Evolutionary conservation across 2,797 vertebrate genomes (phyloP), one percentile per base, ranked within the genome.

Genomic region (Danio jaintianensis): DNA sequence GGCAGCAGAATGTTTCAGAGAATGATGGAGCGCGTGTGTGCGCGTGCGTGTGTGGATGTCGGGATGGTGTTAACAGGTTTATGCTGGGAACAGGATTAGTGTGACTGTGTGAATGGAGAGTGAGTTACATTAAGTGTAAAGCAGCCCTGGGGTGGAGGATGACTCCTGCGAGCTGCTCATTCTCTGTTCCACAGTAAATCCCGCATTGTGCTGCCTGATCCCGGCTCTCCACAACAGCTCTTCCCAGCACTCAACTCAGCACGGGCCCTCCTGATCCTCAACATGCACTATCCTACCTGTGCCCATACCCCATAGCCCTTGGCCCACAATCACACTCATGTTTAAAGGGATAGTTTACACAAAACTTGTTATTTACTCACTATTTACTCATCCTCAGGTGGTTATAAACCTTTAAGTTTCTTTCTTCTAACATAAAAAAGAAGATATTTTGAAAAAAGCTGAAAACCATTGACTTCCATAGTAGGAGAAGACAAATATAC

Each of bases 31-130:
- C 36, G 12, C 64, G 48, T 42, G 29, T 36, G 76, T 48, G 43
- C 42, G 18, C 7, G 59, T 13, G 40, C 11, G 52, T 18, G n/a
- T 40, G 80, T 58, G 40, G 48, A 36, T 50, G 74, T 62, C 47
- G 68, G 10, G 20, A 45, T 74, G 62, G 78, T 81, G 82, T 85
- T 83, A 73, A 82, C 78, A 85, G 87, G 78, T 86, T 84, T 88
- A 84, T 50, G 53, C 73, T 73, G 66, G 71, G 66, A 85, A 82
- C 82, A 80, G 85, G 87, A 88, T 88, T 88, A 86, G 84, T 80
- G 53, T 78, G 66, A 62, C 76, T 79, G 58, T 84, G 58, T 77
- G 83, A 86, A 84, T 84, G 82, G 75, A 79, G 61, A 71, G 69
- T 61, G 81, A 77, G 77, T 75, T 77, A 83, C 82, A 84, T 85